Conservation (phyloP, 2,113 vertebrate species). For the Heptranchias perlo region DNA sequence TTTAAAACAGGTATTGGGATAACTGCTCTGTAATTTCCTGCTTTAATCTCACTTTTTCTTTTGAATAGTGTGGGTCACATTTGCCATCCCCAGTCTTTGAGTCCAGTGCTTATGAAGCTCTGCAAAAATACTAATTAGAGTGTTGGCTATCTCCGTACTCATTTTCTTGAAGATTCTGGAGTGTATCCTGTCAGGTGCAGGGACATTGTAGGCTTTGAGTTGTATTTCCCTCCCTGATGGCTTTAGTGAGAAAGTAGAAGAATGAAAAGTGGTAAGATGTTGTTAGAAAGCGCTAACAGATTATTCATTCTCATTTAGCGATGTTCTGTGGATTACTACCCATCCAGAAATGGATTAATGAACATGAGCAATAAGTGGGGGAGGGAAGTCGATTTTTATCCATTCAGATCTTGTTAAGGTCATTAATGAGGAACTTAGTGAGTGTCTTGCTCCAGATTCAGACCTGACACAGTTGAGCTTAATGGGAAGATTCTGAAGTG, state of each 20-base stretch:
- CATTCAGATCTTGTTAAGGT: background rate
- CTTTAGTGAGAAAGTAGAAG: background rate
- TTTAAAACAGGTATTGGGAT: background rate
- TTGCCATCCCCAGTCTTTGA: background rate
- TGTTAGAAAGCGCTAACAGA: background rate
- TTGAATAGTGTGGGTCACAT: background rate
- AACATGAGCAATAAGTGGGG: background rate
- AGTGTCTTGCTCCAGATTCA: slow-evolving; percentile 7
- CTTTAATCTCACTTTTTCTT: background rate
- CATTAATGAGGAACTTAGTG: background rate
- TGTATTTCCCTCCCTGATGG: background rate
- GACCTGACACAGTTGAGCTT: background rate
- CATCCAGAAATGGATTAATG: background rate
- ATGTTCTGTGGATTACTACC: background rate
- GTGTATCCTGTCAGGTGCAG: background rate
- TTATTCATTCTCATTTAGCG: background rate
- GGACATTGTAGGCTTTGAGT: background rate
- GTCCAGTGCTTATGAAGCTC: background rate
- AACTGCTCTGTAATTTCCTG: background rate
- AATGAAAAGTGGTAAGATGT: background rate
- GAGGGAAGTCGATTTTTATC: background rate
- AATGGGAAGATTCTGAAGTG: background rate
- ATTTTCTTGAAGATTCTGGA: background rate
- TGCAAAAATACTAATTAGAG: background rate
- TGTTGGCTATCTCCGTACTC: background rate